Evolutionary conservation across 2,797 vertebrate genomes (phyloP).

Genomic region (Margarornis squamiger): DNA sequence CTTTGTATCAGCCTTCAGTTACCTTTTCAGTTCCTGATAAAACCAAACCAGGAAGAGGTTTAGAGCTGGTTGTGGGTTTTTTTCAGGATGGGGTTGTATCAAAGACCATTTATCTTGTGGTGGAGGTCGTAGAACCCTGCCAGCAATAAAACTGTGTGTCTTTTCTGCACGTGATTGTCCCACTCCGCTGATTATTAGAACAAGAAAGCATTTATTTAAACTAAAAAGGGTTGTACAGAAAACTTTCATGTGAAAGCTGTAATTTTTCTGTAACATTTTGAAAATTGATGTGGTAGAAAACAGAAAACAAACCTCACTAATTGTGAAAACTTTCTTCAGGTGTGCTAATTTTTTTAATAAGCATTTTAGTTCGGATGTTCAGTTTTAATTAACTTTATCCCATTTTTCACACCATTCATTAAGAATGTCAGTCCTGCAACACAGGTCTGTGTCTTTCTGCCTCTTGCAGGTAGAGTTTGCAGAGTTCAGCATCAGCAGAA

Average conservation of each 20-base stretch:
- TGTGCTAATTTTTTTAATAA: background rate
- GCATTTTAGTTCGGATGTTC: background rate
- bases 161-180: background rate
- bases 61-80: background rate
- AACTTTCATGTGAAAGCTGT: background rate
- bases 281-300: background rate
- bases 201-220: background rate
- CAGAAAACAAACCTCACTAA: background rate
- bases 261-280: background rate
- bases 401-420: background rate
- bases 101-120: background rate
- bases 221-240: background rate
- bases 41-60: background rate
- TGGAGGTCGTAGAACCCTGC: background rate
- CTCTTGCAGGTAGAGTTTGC: background rate
- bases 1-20: background rate
- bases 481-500: background rate
- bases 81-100: background rate
- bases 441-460: background rate
- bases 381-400: background rate
- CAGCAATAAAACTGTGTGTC: background rate
- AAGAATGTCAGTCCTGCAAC: background rate
- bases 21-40: background rate
- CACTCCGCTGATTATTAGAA: background rate
- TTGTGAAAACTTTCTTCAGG: background rate